Conservation (phyloP, 2,888 invertebrate genomes). For the Elgonia sp. region DNA sequence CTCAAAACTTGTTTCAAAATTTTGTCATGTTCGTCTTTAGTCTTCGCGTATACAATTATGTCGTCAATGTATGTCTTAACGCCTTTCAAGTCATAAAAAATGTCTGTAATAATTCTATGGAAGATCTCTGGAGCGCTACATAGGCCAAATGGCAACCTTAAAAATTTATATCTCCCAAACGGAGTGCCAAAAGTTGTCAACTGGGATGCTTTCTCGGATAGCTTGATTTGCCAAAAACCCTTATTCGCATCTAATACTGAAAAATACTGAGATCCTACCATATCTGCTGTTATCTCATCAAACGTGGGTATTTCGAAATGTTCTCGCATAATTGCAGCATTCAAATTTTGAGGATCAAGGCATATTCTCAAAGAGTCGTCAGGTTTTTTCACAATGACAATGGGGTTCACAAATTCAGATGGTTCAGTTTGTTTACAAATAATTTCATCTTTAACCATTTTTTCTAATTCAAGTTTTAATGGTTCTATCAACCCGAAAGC, state of each 20-base stretch:
- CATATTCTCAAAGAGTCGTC: slow-evolving; percentile 78
- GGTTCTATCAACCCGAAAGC: slow-evolving; percentile 67
- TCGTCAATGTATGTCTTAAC: slow-evolving; percentile 44
- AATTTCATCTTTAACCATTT: slow-evolving; percentile 48
- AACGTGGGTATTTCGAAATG: slow-evolving; percentile 77
- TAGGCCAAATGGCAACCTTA: slow-evolving; percentile 4
- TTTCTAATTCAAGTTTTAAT: slow-evolving; percentile 63
- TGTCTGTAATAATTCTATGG: slow-evolving; percentile 21
- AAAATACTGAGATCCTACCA: background rate
- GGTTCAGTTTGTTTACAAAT: slow-evolving; percentile 75
- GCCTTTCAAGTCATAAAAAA: slow-evolving; percentile 68
- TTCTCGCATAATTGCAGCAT: slow-evolving; percentile 6
- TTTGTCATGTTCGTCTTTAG: no score
- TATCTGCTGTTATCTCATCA: slow-evolving; percentile 3
- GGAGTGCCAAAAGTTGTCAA: no score
- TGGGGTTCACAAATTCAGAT: slow-evolving; percentile 78
- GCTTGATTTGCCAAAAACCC: slow-evolving; percentile 73
- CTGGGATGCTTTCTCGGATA: background rate
- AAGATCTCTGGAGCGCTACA: slow-evolving; percentile 61
- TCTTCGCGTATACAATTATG: slow-evolving; percentile 72
- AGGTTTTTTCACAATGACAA: slow-evolving; percentile 70
- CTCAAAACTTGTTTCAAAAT: slow-evolving; percentile 54
- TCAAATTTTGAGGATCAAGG: slow-evolving; percentile 77
- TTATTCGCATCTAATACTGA: slow-evolving; percentile 63
- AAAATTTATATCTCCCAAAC: no score